phyloP scores from a whole-genome alignment of 2,888 invertebrate genomes.

The Dysmachus trigonus region DNA sequence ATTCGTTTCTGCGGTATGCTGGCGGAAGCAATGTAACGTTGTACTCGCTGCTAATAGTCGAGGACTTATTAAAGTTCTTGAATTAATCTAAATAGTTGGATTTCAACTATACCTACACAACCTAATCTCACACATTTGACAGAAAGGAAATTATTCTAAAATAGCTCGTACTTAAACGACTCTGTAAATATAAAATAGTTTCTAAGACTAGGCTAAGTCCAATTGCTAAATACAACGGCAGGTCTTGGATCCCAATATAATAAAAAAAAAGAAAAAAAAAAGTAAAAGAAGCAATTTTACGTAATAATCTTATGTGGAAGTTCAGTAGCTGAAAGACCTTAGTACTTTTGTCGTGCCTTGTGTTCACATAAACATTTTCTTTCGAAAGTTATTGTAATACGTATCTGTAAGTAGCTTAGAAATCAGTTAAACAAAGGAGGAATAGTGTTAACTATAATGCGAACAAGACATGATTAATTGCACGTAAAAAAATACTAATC shows the following conservation, averaged over 20 bases:
- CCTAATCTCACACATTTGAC: not conserved
- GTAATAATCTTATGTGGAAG: not conserved
- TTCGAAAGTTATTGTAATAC: not conserved
- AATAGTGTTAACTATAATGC: not conserved
- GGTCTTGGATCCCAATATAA: not conserved
- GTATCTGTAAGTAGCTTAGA: not conserved
- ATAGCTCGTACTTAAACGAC: not conserved
- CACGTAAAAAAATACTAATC: not conserved
- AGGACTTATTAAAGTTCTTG: conserved; percentile 89
- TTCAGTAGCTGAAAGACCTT: not conserved
- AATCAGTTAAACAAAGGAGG: not conserved
- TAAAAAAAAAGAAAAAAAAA: too few species aligned
- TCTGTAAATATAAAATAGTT: not conserved
- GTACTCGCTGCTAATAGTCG: conserved; percentile 94
- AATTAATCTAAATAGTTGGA: conserved; percentile 70
- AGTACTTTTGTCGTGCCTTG: conserved; percentile 9
- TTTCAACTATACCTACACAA: not conserved
- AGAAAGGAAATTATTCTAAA: not conserved
- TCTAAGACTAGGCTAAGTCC: not conserved
- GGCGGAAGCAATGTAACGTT: conserved; percentile 85
- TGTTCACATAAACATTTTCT: not conserved
- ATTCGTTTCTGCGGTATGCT: conserved; percentile 95
- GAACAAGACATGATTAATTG: not conserved
- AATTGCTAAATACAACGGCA: not conserved
- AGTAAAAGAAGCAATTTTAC: not conserved